Evolutionary conservation across 2,888 invertebrate genomes (phyloP).

Genomic region (Chloromyia formosa): DNA sequence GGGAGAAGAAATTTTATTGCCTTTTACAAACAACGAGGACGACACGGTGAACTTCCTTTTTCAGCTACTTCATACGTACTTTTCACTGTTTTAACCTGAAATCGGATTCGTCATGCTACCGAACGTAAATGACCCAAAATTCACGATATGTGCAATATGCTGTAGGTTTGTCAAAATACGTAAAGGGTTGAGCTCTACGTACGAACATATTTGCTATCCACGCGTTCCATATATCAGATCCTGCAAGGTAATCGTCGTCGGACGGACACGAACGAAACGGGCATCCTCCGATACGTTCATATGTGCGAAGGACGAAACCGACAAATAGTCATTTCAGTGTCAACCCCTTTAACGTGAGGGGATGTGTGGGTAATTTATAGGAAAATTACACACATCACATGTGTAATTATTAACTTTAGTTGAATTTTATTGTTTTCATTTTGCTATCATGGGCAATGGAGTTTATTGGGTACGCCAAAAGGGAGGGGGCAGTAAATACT

Average conservation of each 20-base stretch:
- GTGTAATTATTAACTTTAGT: constrained; percentile 38
- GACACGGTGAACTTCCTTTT: background rate
- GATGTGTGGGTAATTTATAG: constrained; percentile 29
- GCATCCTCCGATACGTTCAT: too few species aligned
- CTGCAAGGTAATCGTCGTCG: too few species aligned
- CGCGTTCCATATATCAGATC: background rate
- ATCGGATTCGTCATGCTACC: constrained; percentile 24
- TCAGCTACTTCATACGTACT: constrained; percentile 3
- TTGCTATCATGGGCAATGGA: constrained; percentile 5
- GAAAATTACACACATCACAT: constrained; percentile 40
- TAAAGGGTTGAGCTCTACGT: constrained; percentile 14
- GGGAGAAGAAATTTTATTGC: constrained; percentile 23
- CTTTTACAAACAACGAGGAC: background rate
- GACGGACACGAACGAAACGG: too few species aligned
- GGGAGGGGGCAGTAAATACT: background rate
- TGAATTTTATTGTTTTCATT: constrained; percentile 40
- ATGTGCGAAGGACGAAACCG: background rate
- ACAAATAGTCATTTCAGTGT: constrained; percentile 8
- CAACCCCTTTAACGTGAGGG: constrained; percentile 11
- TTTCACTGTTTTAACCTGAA: constrained; percentile 16
- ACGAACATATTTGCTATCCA: background rate
- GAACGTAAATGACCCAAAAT: constrained; percentile 31
- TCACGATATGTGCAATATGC: constrained; percentile 12
- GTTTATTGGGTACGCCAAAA: constrained; percentile 9
- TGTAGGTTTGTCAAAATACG: background rate